phyloP scores from a whole-genome alignment of 2,888 invertebrate genomes.

The Coenonympha glycerion region DNA sequence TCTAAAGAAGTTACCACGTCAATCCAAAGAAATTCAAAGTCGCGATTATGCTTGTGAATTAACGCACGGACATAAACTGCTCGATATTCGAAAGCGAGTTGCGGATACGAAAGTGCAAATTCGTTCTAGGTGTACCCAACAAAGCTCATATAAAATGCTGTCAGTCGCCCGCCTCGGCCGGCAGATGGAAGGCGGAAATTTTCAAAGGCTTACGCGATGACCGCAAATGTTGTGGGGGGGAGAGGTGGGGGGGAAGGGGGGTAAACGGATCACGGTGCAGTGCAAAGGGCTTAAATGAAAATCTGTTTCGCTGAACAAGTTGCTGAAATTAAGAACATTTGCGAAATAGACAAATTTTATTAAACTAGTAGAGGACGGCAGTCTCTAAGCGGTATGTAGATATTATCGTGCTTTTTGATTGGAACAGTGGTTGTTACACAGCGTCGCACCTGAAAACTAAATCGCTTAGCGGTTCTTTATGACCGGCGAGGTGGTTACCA shows the following conservation, averaged over 20 bases:
- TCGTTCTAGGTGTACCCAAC: background rate
- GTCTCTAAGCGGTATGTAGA: too few species aligned
- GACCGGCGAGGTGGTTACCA: too few species aligned
- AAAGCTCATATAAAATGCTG: background rate
- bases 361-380: too few species aligned
- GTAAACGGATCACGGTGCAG: background rate
- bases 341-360: too few species aligned
- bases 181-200: background rate
- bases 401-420: too few species aligned
- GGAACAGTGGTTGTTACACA: too few species aligned
- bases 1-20: too few species aligned
- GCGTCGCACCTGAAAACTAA: too few species aligned
- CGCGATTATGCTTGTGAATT: too few species aligned
- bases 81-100: background rate
- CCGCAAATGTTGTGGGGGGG: background rate
- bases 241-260: background rate
- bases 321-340: background rate
- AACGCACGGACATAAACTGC: background rate
- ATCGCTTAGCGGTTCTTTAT: too few species aligned
- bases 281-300: background rate
- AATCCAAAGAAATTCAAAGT: too few species aligned
- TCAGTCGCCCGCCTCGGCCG: background rate
- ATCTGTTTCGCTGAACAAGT: background rate
- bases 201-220: background rate
- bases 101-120: background rate